Evolutionary conservation across 2,888 invertebrate species (phyloP).

Genomic region (Heliconius cydno): DNA sequence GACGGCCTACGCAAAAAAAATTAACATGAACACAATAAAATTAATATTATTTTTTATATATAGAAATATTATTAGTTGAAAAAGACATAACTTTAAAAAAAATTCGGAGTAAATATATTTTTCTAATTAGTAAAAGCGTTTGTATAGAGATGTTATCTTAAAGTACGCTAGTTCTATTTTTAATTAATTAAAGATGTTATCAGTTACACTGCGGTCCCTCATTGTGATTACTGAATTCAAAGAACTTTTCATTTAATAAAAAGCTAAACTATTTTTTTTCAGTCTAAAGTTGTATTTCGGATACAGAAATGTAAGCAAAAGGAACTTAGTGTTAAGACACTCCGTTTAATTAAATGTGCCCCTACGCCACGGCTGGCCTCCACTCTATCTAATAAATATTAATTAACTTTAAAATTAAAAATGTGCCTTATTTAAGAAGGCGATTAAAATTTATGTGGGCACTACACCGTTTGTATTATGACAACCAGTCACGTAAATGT

Average conservation of each 20-base stretch:
- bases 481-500: slow-evolving; percentile 73
- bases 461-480: slow-evolving; percentile 62
- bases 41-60: neutral
- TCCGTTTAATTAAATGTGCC: no score
- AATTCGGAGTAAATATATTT: neutral
- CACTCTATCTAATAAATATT: no score
- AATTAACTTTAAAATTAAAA: slow-evolving; percentile 9
- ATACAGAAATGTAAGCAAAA: no score
- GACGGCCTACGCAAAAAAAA: neutral
- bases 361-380: no score
- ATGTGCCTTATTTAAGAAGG: slow-evolving; percentile 17
- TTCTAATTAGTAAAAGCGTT: neutral
- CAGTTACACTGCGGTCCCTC: slow-evolving; percentile 36
- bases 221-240: slow-evolving; percentile 62
- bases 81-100: neutral
- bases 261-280: no score
- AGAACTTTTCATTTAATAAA: slow-evolving; percentile 55
- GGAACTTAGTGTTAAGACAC: no score
- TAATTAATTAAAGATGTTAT: slow-evolving; percentile 51
- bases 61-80: neutral
- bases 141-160: slow-evolving; percentile 2
- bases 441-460: slow-evolving; percentile 32
- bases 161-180: slow-evolving; percentile 28
- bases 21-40: neutral
- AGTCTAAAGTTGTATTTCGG: no score